These are phyloP conservation scores for Oreochromis aureus DNA, from an alignment of 2,113 vertebrate species.

Conservation along the genomic window DNA sequence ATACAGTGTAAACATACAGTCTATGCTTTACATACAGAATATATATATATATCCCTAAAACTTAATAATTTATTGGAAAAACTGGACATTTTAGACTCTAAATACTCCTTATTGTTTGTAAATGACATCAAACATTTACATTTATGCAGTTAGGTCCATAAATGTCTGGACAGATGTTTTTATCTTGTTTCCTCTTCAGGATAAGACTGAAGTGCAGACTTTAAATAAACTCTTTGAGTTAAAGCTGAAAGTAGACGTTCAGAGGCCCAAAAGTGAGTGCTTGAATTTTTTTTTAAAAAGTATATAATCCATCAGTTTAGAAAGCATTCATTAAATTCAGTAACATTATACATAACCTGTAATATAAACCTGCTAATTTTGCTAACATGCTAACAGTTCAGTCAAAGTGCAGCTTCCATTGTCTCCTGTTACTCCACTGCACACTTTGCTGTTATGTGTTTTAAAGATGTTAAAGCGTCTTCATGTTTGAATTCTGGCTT, in stretches of 20 bases:
- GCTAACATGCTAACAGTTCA: background rate
- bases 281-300: background rate
- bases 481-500: accelerated
- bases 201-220: background rate
- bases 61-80: accelerated
- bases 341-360: accelerated
- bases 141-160: background rate
- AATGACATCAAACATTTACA: background rate
- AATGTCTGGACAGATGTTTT: background rate
- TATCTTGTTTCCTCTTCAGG: background rate
- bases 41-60: background rate
- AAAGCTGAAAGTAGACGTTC: background rate
- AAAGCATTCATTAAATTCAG: background rate
- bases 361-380: background rate
- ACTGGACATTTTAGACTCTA: background rate
- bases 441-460: background rate
- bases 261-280: accelerated
- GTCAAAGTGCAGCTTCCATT: background rate
- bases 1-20: background rate
- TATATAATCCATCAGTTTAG: background rate
- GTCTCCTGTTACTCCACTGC: background rate
- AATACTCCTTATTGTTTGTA: background rate
- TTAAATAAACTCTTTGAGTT: background rate
- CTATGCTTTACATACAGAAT: background rate
- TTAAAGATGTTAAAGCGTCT: background rate